Evolutionary conservation across 2,113 vertebrate species (phyloP), one percentile per base, ranked within the genome.

Genomic region (Sterrhoptilus dennistouni): DNA sequence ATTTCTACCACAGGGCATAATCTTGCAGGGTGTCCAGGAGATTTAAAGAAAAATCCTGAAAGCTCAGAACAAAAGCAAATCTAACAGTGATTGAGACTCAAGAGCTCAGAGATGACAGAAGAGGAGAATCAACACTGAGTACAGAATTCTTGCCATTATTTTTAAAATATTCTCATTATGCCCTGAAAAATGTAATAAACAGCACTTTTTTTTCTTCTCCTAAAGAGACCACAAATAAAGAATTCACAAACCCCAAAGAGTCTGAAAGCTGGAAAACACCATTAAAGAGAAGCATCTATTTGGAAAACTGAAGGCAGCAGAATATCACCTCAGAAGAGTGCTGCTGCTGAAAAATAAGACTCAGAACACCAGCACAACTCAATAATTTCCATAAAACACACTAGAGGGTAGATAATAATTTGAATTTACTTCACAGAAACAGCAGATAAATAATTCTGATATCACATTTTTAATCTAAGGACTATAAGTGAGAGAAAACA

Each of bases 381-480:
- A 93, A 18, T 13, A 17, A 88, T 74, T 76, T 77, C 79, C 63
- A 86, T 70, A 78, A 90, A 80, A 50, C 13, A 80, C 54, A 90
- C 56, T 59, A 70, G 0, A 81, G 71, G 47, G 63, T 9, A 86
- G 42, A 81, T 59, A 80, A 83, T 54, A 77, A 77, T 50, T 54
- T 77, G 25, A n/a, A 83, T 79, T 93, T 93, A 80, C 29, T 80
- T 70, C 21, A 94, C 1, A 66, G 45, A 64, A 45, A 57, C 7
- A 66, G 42, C 20, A 74, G 35, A 88, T 63, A 72, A 94, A 88
- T 93, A 92, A 96, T 81, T 77, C 53, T 86, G 31, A 54, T 92
- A 70, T 38, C 66, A 56, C 53, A 77, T 80, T n/a, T 80, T 86
- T 90, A 92, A 69, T 74, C 76, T 65, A 86, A 79, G 29, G 68